These are phyloP conservation scores for Chrysina gloriosa DNA, from an alignment of 2,888 invertebrate genomes.

Conservation along the genomic window DNA sequence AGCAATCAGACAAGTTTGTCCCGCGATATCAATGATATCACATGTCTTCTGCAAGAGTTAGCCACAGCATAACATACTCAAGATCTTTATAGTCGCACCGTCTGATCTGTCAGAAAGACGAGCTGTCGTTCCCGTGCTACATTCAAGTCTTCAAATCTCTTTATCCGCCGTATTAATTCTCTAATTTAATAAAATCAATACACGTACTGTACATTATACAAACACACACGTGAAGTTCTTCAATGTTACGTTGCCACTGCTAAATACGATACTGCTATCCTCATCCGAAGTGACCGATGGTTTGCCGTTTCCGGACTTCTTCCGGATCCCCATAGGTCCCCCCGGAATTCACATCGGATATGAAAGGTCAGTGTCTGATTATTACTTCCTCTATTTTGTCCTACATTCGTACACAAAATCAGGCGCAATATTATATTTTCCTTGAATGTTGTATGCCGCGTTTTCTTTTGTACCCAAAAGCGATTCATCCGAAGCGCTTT, in stretches of 20 bases:
- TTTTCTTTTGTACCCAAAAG: not conserved
- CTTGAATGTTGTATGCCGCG: no score
- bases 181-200: conserved; percentile 30
- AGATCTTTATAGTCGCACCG: conserved; percentile 40
- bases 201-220: conserved; percentile 25
- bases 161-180: conserved; percentile 7
- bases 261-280: conserved; percentile 30
- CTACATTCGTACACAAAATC: conserved; percentile 11
- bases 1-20: conserved; percentile 63
- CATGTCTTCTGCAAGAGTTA: conserved; percentile 56
- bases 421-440: conserved; percentile 10
- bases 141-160: conserved; percentile 30
- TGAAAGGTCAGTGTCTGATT: conserved; percentile 64
- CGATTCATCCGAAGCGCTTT: conserved; percentile 21
- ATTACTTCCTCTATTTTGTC: conserved; percentile 57
- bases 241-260: conserved; percentile 41
- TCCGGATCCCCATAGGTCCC: conserved; percentile 62
- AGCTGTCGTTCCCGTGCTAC: conserved; percentile 29
- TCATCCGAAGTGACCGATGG: conserved; percentile 62
- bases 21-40: conserved; percentile 62
- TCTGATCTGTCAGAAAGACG: conserved; percentile 19
- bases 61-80: conserved; percentile 42
- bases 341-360: conserved; percentile 60
- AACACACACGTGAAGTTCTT: conserved; percentile 43
- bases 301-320: conserved; percentile 61